These are phyloP conservation scores for Epiblema foenella DNA, from an alignment of 2,888 invertebrate species.

Conservation along the genomic window DNA sequence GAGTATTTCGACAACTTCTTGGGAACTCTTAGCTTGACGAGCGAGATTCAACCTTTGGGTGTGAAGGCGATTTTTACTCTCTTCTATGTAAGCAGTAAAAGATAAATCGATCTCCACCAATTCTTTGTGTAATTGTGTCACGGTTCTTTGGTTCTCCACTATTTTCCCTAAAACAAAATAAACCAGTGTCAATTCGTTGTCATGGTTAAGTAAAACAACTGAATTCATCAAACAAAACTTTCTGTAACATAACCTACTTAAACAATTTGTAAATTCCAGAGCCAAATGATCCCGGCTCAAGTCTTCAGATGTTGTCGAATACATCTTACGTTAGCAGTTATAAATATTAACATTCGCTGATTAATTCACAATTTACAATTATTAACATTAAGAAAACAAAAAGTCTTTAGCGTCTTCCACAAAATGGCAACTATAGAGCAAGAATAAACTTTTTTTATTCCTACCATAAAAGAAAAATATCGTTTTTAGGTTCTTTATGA, in stretches of 20 bases:
- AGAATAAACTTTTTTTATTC: background rate
- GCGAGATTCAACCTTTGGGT: conserved; percentile 66
- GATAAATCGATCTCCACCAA: conserved; percentile 79
- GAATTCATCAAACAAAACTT: conserved; percentile 66
- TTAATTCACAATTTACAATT: conserved; percentile 48
- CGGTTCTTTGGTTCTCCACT: conserved; percentile 65
- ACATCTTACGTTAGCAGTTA: conserved; percentile 71
- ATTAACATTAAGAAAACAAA: conserved; percentile 34
- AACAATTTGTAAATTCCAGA: conserved; percentile 69
- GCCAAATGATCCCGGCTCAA: conserved; percentile 72
- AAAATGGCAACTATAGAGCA: conserved; percentile 57
- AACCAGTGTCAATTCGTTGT: conserved; percentile 44
- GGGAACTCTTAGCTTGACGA: conserved; percentile 67
- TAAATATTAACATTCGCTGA: conserved; percentile 56
- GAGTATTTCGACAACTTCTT: conserved; percentile 72
- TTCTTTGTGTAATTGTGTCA: conserved; percentile 69
- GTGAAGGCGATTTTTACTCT: conserved; percentile 70
- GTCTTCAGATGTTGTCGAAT: conserved; percentile 77
- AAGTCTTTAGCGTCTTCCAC: conserved; percentile 46
- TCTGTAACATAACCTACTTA: conserved; percentile 80
- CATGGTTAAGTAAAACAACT: conserved; percentile 58
- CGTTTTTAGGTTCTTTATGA: conserved; percentile 15
- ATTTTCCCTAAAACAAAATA: conserved; percentile 74
- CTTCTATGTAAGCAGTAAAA: conserved; percentile 74
- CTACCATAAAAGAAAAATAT: background rate